These are phyloP conservation scores for Elgonia sp. DNA, from an alignment of 2,888 invertebrate species.

Conservation along the genomic window DNA sequence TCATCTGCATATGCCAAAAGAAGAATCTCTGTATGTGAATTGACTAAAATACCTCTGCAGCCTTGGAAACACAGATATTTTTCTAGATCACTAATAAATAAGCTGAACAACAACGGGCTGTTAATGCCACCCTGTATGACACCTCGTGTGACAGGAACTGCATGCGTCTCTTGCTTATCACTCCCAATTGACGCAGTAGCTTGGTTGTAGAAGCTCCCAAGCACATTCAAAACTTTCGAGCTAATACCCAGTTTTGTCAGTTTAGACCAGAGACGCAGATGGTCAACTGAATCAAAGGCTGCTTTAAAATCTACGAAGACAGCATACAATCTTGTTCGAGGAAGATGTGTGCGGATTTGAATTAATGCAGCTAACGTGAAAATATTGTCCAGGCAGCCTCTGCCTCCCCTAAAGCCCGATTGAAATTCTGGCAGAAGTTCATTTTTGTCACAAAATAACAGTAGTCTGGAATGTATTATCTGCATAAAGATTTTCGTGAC, in stretches of 20 bases:
- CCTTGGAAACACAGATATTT: not conserved
- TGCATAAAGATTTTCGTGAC: slow-evolving; percentile 15
- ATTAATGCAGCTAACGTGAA: not conserved
- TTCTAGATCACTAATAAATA: slow-evolving; percentile 14
- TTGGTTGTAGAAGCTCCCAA: not conserved
- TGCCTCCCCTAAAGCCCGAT: slow-evolving; percentile 15
- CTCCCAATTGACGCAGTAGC: not conserved
- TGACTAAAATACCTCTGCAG: not conserved
- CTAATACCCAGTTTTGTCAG: not conserved
- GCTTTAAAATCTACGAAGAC: slow-evolving; percentile 34
- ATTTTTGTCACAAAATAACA: not conserved
- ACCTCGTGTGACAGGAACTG: not conserved
- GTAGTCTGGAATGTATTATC: not conserved
- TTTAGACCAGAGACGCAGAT: not conserved
- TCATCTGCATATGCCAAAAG: no score
- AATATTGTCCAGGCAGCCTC: slow-evolving; percentile 35
- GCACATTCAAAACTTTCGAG: not conserved
- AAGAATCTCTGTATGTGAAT: not conserved
- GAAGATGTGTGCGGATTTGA: slow-evolving; percentile 8
- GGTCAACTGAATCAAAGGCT: slow-evolving; percentile 1
- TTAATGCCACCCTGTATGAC: slow-evolving; percentile 32
- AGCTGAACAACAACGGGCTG: slow-evolving; percentile 2
- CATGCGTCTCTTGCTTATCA: not conserved
- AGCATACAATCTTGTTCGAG: slow-evolving; percentile 18
- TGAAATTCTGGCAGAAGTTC: slow-evolving; percentile 33